Evolutionary conservation across 64 coral and sea anemone species (phyloP).

Genomic region (Astreopora myriophthalma): DNA sequence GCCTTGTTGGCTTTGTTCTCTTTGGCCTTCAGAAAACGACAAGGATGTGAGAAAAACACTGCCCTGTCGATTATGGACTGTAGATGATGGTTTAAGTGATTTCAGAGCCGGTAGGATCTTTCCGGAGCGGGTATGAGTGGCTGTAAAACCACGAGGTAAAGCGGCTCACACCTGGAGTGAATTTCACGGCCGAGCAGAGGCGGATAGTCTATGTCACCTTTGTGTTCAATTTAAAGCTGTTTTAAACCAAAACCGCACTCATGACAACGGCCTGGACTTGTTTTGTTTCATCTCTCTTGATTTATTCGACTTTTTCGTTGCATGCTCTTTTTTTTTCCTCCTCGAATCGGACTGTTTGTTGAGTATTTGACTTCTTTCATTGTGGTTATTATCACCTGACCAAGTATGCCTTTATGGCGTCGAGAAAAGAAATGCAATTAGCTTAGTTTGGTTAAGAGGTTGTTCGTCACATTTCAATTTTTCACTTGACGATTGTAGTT

Average conservation of each 20-base stretch:
- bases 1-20: slow-evolving; percentile 23
- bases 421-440: slow-evolving; percentile 3
- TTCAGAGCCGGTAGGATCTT: neutral
- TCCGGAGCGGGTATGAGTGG: too few species aligned
- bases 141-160: neutral
- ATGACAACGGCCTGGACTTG: neutral
- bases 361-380: neutral
- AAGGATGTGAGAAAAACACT: slow-evolving; percentile 47
- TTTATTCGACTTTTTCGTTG: neutral
- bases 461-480: neutral
- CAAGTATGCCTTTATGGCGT: neutral
- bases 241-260: neutral
- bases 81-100: neutral
- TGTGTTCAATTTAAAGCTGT: too few species aligned
- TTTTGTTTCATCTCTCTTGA: neutral
- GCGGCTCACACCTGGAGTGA: neutral
- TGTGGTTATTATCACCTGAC: neutral
- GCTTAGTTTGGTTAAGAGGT: neutral
- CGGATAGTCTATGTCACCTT: neutral
- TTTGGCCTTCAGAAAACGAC: neutral
- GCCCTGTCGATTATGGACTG: neutral
- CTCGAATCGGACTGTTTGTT: neutral
- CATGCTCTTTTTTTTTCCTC: slow-evolving; percentile 13
- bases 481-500: too few species aligned
- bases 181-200: neutral